phyloP scores from a whole-genome alignment of 2,888 invertebrate species.

The Xylophagus ater region DNA sequence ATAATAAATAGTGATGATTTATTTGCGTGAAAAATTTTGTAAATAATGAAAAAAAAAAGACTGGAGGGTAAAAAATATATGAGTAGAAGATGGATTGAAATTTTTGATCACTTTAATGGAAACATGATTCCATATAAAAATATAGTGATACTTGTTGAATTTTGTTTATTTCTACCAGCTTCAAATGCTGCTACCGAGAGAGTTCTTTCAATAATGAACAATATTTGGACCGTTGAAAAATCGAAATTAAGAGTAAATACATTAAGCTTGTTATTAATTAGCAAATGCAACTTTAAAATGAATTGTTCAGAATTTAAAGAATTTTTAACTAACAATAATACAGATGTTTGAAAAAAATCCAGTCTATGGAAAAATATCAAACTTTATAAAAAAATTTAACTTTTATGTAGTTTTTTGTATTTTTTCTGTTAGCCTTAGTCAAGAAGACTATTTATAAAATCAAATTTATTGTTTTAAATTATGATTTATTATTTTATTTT shows the following conservation, averaged over 20 bases:
- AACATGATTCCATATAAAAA: constrained; percentile 6
- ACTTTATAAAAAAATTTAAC: neutral
- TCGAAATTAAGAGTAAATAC: constrained; percentile 7
- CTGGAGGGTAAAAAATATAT: constrained; percentile 4
- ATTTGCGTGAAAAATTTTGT: constrained; percentile 11
- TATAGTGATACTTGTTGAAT: constrained; percentile 9
- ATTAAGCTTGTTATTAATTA: constrained; percentile 7
- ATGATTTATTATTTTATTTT: too few relatives aligned
- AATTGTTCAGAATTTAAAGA: constrained; percentile 37
- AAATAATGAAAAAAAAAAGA: constrained; percentile 10
- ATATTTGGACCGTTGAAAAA: constrained; percentile 4
- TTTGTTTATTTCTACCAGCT: constrained; percentile 6
- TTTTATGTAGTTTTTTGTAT: neutral
- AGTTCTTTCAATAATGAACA: constrained; percentile 9
- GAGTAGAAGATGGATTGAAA: constrained; percentile 8
- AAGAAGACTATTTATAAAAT: neutral
- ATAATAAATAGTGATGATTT: constrained; percentile 11
- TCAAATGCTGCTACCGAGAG: constrained; percentile 10
- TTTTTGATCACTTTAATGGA: constrained; percentile 8
- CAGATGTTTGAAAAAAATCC: neutral
- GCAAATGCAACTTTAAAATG: constrained; percentile 5
- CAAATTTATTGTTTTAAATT: too few relatives aligned
- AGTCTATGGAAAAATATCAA: neutral
- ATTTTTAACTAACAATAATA: too few relatives aligned
- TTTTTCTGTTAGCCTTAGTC: neutral